Percentiles rank a stretch among this genome's conserved stretches.
phyloP scores from a whole-genome alignment of 2,888 invertebrate genomes.

The Pecten maximus region DNA sequence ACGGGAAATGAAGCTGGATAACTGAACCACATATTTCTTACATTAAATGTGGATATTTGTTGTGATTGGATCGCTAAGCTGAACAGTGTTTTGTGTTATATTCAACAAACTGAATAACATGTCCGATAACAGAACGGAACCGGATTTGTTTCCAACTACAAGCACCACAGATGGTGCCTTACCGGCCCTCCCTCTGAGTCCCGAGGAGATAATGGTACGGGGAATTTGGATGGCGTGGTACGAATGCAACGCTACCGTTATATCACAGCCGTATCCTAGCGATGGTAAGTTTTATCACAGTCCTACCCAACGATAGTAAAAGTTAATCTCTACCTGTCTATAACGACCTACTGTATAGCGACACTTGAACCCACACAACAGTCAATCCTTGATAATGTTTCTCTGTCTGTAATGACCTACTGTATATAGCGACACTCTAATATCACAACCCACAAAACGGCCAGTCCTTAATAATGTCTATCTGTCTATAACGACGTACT shows the following conservation, averaged over 20 bases:
- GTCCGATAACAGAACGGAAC: neutral
- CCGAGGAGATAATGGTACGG: neutral
- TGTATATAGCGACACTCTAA: too few relatives aligned
- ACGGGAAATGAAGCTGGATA: too few relatives aligned
- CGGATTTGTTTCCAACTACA: neutral
- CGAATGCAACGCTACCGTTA: neutral
- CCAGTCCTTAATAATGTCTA: too few relatives aligned
- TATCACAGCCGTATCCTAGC: neutral
- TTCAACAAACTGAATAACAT: neutral
- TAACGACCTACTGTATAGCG: neutral
- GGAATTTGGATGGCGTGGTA: conserved; percentile 15
- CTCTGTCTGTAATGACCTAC: too few relatives aligned
- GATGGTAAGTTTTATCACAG: neutral
- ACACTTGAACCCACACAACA: neutral
- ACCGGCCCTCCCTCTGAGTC: neutral
- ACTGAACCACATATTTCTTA: too few relatives aligned
- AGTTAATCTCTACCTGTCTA: neutral
- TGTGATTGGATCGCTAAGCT: neutral
- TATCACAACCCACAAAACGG: neutral
- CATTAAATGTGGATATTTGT: neutral
- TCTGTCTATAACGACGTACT: too few relatives aligned
- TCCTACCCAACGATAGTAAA: neutral
- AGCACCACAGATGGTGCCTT: neutral
- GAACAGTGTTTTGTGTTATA: neutral
- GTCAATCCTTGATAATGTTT: too few relatives aligned